Evolutionary conservation across 2,113 vertebrate species (phyloP).

Genomic region (Chauna torquata): DNA sequence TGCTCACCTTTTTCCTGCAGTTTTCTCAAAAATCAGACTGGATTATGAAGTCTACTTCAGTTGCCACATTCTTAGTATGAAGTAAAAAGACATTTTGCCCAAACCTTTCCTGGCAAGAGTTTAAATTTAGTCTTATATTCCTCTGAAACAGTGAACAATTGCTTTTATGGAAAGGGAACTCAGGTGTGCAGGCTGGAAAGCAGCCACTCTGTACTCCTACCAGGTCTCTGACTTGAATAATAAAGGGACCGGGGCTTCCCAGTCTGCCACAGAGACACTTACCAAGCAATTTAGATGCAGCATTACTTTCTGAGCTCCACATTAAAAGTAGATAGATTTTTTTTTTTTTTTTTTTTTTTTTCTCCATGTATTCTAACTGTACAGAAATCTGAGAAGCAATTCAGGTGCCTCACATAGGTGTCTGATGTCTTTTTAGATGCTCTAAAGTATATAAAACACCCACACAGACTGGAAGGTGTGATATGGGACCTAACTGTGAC

Average conservation of each 20-base stretch:
- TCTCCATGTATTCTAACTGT: slow-evolving; percentile 36
- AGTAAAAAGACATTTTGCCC: not conserved
- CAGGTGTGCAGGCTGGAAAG: not conserved
- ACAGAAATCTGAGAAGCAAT: not conserved
- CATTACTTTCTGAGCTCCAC: slow-evolving; percentile 21
- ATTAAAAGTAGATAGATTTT: slow-evolving; percentile 27
- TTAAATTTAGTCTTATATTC: slow-evolving; percentile 2
- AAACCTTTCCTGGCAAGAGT: not conserved
- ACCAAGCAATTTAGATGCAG: slow-evolving; percentile 49
- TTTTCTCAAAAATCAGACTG: not conserved
- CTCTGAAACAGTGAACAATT: slow-evolving; percentile 3
- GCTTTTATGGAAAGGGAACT: not conserved
- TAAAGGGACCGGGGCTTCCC: not conserved
- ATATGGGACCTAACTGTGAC: not conserved
- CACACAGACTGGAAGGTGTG: not conserved
- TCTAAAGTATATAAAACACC: not conserved
- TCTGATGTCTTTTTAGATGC: not conserved
- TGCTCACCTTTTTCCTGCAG: slow-evolving; percentile 14
- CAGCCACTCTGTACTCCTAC: not conserved
- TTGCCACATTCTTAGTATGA: not conserved
- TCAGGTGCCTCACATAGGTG: not conserved
- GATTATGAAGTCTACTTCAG: slow-evolving; percentile 23
- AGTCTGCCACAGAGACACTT: slow-evolving; percentile 8
- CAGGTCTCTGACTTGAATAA: slow-evolving; percentile 39
- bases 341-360: not conserved